A percentile compares a stretch with the other conserved stretches of the same genome.
Evolutionary conservation across 2,113 vertebrate species (phyloP).

Genomic region (Cnemophilus loriae): DNA sequence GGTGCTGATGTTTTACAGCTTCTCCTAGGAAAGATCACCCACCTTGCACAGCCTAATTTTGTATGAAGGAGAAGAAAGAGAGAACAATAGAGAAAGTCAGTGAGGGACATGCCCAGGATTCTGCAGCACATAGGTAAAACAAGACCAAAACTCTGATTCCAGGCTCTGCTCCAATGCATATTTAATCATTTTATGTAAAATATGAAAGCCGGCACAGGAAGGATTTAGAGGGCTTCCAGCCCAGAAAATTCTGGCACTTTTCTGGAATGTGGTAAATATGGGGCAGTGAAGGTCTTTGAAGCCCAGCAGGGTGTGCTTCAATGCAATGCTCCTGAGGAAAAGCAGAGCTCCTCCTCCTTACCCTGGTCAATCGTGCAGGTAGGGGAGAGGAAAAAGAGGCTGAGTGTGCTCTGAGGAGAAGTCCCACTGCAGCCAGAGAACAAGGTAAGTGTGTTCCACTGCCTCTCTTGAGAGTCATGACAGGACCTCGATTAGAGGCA

Average conservation of each 20-base stretch:
- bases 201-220: conserved; percentile 3
- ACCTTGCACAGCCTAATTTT: neutral
- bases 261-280: neutral
- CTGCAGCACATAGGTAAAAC: neutral
- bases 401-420: neutral
- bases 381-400: neutral
- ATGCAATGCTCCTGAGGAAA: neutral
- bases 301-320: neutral
- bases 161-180: neutral
- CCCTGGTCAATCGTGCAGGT: neutral
- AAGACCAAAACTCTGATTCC: neutral
- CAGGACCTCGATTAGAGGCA: fast-evolving
- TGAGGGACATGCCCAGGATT: neutral
- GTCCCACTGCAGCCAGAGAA: neutral
- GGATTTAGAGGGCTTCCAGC: neutral
- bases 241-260: conserved; percentile 5
- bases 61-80: neutral
- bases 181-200: neutral
- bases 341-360: neutral
- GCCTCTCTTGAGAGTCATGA: neutral
- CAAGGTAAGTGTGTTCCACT: neutral
- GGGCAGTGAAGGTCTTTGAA: neutral
- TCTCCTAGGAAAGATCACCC: neutral
- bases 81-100: neutral
- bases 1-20: neutral